Conservation (phyloP, 2,113 vertebrate species). For the Gymnorhina tibicen region DNA sequence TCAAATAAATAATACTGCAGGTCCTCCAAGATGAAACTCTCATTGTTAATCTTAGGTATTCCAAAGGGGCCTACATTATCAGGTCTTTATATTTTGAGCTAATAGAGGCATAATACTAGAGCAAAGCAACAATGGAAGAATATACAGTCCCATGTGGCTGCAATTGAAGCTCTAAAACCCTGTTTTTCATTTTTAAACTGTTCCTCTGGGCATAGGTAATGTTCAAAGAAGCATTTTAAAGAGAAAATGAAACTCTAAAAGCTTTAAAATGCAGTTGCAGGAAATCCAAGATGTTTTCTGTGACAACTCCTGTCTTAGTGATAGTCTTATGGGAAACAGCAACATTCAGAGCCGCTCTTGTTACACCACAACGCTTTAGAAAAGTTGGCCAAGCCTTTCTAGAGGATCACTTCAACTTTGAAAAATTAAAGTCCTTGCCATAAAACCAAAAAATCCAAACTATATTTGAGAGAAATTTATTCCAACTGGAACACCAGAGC, state of each 20-base stretch:
- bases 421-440: not conserved
- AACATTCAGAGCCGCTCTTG: not conserved
- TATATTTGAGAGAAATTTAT: not conserved
- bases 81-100: conserved; percentile 35
- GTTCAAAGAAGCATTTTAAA: conserved; percentile 54
- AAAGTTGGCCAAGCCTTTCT: not conserved
- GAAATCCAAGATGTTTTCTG: conserved; percentile 27
- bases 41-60: conserved; percentile 2
- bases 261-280: conserved; percentile 41
- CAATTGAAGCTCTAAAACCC: conserved; percentile 49
- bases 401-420: not conserved
- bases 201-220: conserved; percentile 55
- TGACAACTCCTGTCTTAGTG: conserved; percentile 21
- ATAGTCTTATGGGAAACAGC: not conserved
- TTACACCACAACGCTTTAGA: not conserved
- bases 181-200: conserved; percentile 58
- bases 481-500: not conserved
- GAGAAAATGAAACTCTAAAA: conserved; percentile 57
- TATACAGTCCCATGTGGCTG: conserved; percentile 40
- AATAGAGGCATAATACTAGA: conserved; percentile 36
- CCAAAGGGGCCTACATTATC: not conserved
- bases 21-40: not conserved
- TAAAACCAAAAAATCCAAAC: not conserved
- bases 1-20: not conserved
- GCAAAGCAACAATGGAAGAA: conserved; percentile 37